Conservation (phyloP, 1,140 invertebrate species). For the Meteorus sp. region DNA sequence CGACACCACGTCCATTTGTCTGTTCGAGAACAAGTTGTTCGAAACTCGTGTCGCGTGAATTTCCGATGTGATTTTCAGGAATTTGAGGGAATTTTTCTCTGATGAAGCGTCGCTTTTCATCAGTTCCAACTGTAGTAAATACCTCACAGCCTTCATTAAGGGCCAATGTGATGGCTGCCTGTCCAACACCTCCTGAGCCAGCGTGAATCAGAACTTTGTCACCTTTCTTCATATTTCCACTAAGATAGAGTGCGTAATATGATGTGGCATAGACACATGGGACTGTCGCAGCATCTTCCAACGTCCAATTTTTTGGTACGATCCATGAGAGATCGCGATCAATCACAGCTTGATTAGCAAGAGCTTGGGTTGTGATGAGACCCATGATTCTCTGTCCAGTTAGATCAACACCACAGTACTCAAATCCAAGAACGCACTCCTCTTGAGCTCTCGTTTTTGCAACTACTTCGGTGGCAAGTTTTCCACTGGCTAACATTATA, state of each 20-base stretch:
- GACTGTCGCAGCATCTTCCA: slow-evolving; percentile 86
- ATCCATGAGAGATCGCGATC: slow-evolving; percentile 72
- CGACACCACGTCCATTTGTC: slow-evolving; percentile 70
- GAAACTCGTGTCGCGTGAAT: slow-evolving; percentile 73
- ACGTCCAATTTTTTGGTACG: slow-evolving; percentile 79
- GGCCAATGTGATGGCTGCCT: slow-evolving; percentile 76
- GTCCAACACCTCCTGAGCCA: slow-evolving; percentile 76
- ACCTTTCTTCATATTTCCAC: slow-evolving; percentile 62
- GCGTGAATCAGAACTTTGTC: slow-evolving; percentile 75
- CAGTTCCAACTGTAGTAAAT: slow-evolving; percentile 71
- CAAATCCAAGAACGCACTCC: slow-evolving; percentile 73
- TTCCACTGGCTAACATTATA: slow-evolving; percentile 76
- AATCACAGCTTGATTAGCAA: slow-evolving; percentile 64
- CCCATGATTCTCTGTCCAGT: slow-evolving; percentile 72
- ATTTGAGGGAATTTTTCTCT: slow-evolving; percentile 68
- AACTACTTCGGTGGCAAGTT: slow-evolving; percentile 67
- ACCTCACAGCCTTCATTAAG: slow-evolving; percentile 68
- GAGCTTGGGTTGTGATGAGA: slow-evolving; percentile 62
- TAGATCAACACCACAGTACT: slow-evolving; percentile 66
- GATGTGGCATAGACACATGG: slow-evolving; percentile 85
- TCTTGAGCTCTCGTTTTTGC: slow-evolving; percentile 62
- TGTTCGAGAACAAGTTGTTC: slow-evolving; percentile 67
- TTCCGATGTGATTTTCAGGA: slow-evolving; percentile 69
- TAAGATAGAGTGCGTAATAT: slow-evolving; percentile 74
- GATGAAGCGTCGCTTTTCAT: slow-evolving; percentile 72